A percentile compares a stretch with the other conserved stretches of the same genome.
Evolutionary conservation across 1,140 invertebrate genomes (phyloP).

Genomic region (Sogatella furcifera): DNA sequence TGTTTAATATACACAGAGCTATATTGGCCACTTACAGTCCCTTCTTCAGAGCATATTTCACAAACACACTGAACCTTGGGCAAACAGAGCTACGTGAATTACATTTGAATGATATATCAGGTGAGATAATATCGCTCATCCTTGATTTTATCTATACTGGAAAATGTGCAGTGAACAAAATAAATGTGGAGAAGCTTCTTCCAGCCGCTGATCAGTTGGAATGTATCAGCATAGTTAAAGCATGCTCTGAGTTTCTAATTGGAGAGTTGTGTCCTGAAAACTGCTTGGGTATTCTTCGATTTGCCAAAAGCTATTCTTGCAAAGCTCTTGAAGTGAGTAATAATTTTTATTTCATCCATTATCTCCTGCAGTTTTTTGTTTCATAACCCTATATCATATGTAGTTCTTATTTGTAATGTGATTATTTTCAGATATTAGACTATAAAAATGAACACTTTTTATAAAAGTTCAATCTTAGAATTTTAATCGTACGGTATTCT

Average conservation of each 20-base stretch:
- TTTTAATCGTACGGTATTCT: too few species aligned
- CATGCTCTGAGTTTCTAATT: constrained; percentile 46
- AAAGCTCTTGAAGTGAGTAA: constrained; percentile 38
- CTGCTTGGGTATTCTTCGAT: constrained; percentile 55
- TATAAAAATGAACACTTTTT: too few species aligned
- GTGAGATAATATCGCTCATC: constrained; percentile 36
- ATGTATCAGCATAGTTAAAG: constrained; percentile 45
- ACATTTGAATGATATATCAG: constrained; percentile 25
- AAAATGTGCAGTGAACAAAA: constrained; percentile 40
- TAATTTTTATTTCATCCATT: too few species aligned
- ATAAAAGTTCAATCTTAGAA: too few species aligned
- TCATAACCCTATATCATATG: too few species aligned
- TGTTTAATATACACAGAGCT: constrained; percentile 48
- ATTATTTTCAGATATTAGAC: too few species aligned
- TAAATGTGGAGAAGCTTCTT: constrained; percentile 49
- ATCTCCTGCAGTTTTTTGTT: too few species aligned
- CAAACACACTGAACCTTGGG: constrained; percentile 38
- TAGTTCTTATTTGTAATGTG: too few species aligned
- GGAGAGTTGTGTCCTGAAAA: constrained; percentile 44
- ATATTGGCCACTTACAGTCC: constrained; percentile 53
- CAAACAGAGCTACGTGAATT: constrained; percentile 39
- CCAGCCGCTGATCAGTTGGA: constrained; percentile 51
- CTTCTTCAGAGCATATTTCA: constrained; percentile 54
- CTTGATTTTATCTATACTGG: constrained; percentile 57
- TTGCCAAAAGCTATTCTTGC: constrained; percentile 57